phyloP scores from a whole-genome alignment of 2,888 invertebrate species.

The Crepidodera aurea region DNA sequence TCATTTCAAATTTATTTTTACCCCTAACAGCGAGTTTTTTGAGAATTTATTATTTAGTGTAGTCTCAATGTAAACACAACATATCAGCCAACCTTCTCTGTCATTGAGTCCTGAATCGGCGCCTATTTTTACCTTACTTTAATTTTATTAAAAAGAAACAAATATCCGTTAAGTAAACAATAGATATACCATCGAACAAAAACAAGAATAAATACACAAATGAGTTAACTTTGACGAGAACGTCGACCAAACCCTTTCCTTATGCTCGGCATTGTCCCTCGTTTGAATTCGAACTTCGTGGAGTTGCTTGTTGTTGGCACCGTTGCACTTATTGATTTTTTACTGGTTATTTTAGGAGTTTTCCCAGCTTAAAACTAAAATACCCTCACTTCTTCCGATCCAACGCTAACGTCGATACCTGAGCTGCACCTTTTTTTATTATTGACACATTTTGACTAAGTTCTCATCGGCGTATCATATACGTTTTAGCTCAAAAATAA shows the following conservation, averaged over 20 bases:
- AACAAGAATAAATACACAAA: neutral
- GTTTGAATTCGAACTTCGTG: constrained; percentile 22
- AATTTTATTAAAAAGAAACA: no score
- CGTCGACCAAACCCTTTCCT: neutral
- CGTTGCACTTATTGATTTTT: constrained; percentile 56
- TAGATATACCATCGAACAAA: neutral
- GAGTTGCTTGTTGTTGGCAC: constrained; percentile 45
- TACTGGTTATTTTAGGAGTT: constrained; percentile 55
- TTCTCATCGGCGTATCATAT: constrained; percentile 17
- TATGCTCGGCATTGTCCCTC: neutral
- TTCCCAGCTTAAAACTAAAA: constrained; percentile 47
- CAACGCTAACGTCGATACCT: constrained; percentile 34
- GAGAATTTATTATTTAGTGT: no score
- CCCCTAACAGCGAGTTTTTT: no score
- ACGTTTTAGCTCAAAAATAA: no score
- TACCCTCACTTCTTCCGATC: constrained; percentile 37
- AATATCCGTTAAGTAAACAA: neutral
- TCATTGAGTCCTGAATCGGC: no score
- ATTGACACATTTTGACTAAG: constrained; percentile 42
- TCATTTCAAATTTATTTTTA: no score
- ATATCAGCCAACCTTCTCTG: no score
- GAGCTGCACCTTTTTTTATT: constrained; percentile 41
- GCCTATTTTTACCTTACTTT: no score
- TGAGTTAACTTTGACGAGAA: neutral
- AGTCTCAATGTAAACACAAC: no score